Base-by-base conservation (phyloP, 1,140 invertebrate species). In the Drosophila sturtevanti region DNA sequence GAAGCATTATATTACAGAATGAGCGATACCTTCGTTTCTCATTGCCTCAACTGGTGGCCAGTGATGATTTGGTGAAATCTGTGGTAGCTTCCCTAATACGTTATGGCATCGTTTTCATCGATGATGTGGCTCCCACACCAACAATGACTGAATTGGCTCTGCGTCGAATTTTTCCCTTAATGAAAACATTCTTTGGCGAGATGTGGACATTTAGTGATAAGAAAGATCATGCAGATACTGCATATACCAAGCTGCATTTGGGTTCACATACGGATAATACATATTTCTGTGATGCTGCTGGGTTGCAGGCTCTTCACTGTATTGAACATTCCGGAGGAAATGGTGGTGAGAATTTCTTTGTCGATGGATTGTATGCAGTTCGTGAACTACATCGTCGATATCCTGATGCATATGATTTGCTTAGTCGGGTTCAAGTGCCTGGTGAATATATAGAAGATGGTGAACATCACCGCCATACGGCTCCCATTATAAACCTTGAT, bases 261-360 rank as follows among this genome's bases (percentile, higher is more conserved):
- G 92, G 92, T 5, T 89, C 92, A 0, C 94, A 94, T 66, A 96
- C 93, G 16, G 96, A 96, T 82, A 95, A 94, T 52, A 96, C 95
- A 0, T 97, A 96, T 77, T 95, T 95, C 59, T 94, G 93, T 56
- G 94, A 95, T 89, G 93, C 95, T n/a, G 93, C 95, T 34, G 96
- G 95, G 0, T 86, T 96, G 18, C 94, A 96, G 91, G 93, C 96
- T 6, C 94, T 96, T 27, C 95, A 96, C 80, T 95, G 95, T 77
- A 70, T 96, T 1, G 90, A 94, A 64, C 94, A 94, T 52, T 62
- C 63, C 12, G 91, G 92, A 18, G 93, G 94, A 0, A 84, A 75
- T 0, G 96, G 96, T 0, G 96, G 96, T 0, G 93, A 96, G 62
- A 96, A 94, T 2, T 90, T 95, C 24, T 91, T 96, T 10, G 94